These are phyloP conservation scores for Mobula birostris DNA, from an alignment of 2,113 vertebrate genomes.

Conservation along the genomic window DNA sequence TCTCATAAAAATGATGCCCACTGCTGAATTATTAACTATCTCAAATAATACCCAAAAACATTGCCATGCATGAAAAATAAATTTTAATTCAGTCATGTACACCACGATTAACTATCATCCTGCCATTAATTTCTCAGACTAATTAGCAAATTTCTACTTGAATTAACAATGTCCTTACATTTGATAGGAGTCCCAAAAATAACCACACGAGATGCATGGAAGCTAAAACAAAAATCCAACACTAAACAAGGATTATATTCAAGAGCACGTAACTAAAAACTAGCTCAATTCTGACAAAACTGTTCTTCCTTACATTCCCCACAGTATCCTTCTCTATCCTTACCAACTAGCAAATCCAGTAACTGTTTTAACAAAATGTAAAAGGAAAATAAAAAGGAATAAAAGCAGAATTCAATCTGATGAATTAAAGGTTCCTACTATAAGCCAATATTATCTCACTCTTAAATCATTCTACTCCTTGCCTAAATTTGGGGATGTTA, in stretches of 20 bases:
- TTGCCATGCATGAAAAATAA: neutral
- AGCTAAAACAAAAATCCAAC: neutral
- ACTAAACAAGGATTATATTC: neutral
- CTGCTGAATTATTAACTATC: neutral
- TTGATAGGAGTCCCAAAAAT: too few relatives aligned
- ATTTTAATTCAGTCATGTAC: neutral
- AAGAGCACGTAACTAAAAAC: neutral
- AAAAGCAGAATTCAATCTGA: neutral
- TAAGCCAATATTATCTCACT: neutral
- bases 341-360: neutral
- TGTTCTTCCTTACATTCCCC: neutral
- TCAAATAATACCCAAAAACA: too few relatives aligned
- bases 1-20: neutral
- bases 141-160: neutral
- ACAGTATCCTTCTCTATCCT: neutral
- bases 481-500: too few relatives aligned
- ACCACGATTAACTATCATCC: neutral
- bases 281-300: neutral
- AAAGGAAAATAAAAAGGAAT: too few relatives aligned
- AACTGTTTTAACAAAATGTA: neutral
- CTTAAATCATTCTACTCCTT: neutral
- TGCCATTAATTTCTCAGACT: neutral
- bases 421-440: neutral
- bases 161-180: neutral
- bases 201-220: neutral